These are phyloP conservation scores for Sorex maritimensis DNA, from an alignment of 2,797 vertebrate species.

Conservation along the genomic window DNA sequence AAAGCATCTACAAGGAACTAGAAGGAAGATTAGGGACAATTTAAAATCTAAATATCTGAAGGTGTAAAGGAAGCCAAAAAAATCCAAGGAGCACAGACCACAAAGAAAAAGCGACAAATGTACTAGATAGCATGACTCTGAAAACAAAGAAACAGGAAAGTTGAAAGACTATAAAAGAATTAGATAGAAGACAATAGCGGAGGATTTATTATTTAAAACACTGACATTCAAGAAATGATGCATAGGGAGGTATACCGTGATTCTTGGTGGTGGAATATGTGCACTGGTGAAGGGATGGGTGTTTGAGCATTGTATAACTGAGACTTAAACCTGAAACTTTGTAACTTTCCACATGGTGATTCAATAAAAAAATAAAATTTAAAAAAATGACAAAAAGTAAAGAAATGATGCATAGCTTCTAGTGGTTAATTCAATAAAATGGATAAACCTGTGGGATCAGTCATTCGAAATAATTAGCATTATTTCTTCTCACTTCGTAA, in stretches of 20 bases:
- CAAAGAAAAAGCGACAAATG: neutral
- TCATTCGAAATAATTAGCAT: slow-evolving; percentile 9
- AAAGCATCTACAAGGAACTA: neutral
- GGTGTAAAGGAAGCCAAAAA: neutral
- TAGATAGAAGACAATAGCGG: neutral
- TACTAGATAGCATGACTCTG: neutral
- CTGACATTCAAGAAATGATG: neutral
- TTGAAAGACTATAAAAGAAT: neutral
- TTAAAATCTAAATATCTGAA: slow-evolving; percentile 28
- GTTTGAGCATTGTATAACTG: too few relatives aligned
- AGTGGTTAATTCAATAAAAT: slow-evolving; percentile 10
- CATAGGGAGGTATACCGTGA: neutral
- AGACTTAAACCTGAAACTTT: too few relatives aligned
- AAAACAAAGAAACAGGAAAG: neutral
- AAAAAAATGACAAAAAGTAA: neutral
- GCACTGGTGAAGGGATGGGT: too few relatives aligned
- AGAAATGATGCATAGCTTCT: neutral
- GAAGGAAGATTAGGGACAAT: neutral
- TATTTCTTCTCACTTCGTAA: neutral
- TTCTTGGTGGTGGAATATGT: too few relatives aligned
- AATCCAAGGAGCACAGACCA: too few relatives aligned
- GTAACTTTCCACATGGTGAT: too few relatives aligned
- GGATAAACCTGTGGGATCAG: neutral
- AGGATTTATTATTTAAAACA: neutral
- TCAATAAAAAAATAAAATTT: too few relatives aligned